phyloP scores from a whole-genome alignment of 1,140 invertebrate species.

The Sinella curviseta region DNA sequence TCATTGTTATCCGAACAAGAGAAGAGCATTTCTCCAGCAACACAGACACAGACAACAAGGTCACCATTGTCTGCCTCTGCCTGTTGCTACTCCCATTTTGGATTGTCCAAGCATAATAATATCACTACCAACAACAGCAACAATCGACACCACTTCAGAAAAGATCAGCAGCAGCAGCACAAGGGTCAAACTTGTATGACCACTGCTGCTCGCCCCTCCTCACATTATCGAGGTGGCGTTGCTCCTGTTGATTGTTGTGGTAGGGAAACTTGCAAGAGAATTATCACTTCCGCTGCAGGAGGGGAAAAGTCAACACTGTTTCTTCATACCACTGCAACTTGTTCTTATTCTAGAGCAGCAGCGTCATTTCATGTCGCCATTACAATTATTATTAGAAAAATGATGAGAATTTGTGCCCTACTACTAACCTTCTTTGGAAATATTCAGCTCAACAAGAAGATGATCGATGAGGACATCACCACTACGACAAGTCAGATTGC shows the following conservation, averaged over 20 bases:
- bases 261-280: no score
- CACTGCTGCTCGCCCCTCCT: neutral
- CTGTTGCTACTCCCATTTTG: neutral
- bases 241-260: neutral
- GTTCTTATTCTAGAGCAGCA: no score
- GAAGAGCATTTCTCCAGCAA: no score
- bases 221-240: neutral
- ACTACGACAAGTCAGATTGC: neutral
- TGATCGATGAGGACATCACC: neutral
- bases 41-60: no score
- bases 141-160: neutral
- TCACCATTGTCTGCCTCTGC: no score
- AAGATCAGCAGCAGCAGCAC: neutral
- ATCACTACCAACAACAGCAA: neutral
- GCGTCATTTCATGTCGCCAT: neutral
- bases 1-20: no score
- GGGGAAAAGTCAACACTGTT: no score
- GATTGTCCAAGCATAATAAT: neutral
- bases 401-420: conserved; percentile 10
- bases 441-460: neutral
- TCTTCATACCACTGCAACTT: no score
- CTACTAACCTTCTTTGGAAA: neutral
- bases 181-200: neutral
- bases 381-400: neutral
- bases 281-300: no score